Evolutionary conservation across 2,113 vertebrate genomes (phyloP), one percentile per base, ranked within the genome.

Genomic region (Rhinichthys klamathensis): DNA sequence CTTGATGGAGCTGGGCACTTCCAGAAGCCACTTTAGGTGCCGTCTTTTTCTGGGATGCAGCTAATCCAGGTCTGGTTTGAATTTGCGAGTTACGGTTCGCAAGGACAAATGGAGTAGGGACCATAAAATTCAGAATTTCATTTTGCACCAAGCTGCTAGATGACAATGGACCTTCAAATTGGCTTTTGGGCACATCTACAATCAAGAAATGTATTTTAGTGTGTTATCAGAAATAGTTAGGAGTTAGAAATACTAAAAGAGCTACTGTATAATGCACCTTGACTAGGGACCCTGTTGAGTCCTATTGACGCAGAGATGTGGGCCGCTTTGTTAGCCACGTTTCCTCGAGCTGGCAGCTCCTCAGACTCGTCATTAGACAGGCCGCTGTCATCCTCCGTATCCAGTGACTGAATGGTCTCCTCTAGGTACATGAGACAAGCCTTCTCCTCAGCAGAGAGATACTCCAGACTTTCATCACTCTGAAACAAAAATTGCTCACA

Each of bases 381-480:
- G 49, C 95, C 94, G 0, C 95, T 96, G 85, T 98, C 96, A 4
- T 94, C 95, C 75, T 98, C 97, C 0, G 92, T 91, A 21, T 98
- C 97, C 91, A 99, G 83, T 0, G 97, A 96, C 88, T 97, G 96
- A 5, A 99, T 97, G 1, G 98, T 98, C 90, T 98, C 96, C 89
- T 99, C 97, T 85, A 99, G 90, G 93, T 99, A 98, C 92, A 97
- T 95, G 89, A 99, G 90, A 30, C 97, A 98, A 73, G 96, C 98
- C 23, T 95, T 97, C 88, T 99, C 98, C 63, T 98, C 98, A 25
- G 96, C 94, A 0, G 98, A 97, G 56, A 99, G 92, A 86, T 97
- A 93, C 85, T 98, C 96, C 25, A 97, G 94, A 88, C 93, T 96
- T 84, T 94, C 93, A 88, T 97, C 95, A 10, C 94, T 96, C 97